phyloP scores from a whole-genome alignment of 2,797 vertebrate species.

The Phrynocephalus forsythii region DNA sequence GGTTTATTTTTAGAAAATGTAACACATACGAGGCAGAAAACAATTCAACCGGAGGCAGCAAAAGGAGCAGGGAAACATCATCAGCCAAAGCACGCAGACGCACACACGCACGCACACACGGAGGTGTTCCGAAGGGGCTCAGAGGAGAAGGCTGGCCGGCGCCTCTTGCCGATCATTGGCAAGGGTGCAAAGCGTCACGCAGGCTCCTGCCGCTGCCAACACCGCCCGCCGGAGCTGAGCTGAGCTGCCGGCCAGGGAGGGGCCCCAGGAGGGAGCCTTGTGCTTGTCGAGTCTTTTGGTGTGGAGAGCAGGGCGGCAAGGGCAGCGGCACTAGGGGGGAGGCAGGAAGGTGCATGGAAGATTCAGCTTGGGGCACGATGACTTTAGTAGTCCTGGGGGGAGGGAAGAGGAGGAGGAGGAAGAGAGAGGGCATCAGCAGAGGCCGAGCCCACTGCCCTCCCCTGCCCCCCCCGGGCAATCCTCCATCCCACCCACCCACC shows the following conservation, averaged over 20 bases:
- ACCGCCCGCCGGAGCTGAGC: neutral
- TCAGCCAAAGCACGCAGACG: constrained; percentile 14
- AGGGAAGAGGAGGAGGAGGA: constrained; percentile 47
- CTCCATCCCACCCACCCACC: no score
- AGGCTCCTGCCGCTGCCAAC: no score
- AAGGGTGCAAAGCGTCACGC: no score
- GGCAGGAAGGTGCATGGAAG: constrained; percentile 63
- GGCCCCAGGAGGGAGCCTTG: constrained; percentile 55
- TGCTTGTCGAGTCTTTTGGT: constrained; percentile 57
- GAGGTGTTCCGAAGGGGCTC: constrained; percentile 21
- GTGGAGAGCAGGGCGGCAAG: constrained; percentile 52
- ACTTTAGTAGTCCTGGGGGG: constrained; percentile 80
- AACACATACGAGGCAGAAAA: constrained; percentile 58
- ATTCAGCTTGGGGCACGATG: constrained; percentile 60
- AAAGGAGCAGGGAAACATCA: constrained; percentile 51
- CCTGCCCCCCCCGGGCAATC: no score
- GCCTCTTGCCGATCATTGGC: constrained; percentile 23
- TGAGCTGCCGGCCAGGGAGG: constrained; percentile 58
- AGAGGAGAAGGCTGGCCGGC: constrained; percentile 23
- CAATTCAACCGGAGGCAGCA: neutral
- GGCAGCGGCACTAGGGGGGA: neutral
- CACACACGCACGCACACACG: neutral
- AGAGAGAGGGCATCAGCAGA: neutral
- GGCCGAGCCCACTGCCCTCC: no score
- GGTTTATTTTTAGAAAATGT: constrained; percentile 43